Evolutionary conservation across 2,113 vertebrate species (phyloP).

Genomic region (Centrocercus urophasianus): DNA sequence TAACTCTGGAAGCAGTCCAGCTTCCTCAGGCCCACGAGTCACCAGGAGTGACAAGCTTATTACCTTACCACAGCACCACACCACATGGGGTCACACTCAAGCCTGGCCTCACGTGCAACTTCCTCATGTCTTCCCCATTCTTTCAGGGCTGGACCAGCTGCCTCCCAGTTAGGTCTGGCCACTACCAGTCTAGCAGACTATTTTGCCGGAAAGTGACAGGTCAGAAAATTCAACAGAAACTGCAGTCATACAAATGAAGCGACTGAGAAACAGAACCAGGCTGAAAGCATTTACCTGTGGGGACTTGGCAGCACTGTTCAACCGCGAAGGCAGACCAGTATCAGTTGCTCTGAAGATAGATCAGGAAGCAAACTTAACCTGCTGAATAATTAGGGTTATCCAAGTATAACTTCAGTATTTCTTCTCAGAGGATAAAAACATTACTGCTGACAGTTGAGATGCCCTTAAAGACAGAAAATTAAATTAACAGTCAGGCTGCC

Average conservation of each 20-base stretch:
- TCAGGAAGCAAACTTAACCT: not conserved
- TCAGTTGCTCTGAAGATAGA: not conserved
- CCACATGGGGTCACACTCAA: not conserved
- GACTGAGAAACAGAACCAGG: not conserved
- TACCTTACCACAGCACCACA: not conserved
- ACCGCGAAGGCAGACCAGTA: not conserved
- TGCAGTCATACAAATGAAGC: not conserved
- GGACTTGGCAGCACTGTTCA: not conserved
- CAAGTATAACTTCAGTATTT: conserved; percentile 1
- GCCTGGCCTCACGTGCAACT: not conserved
- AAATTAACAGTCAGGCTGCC: not conserved
- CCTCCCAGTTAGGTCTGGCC: not conserved
- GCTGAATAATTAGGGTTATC: conserved; percentile 7
- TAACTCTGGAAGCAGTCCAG: not conserved
- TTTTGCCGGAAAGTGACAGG: not conserved
- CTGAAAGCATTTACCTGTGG: not conserved
- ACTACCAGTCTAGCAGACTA: not conserved
- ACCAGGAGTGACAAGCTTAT: not conserved
- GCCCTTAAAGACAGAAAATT: conserved; percentile 5
- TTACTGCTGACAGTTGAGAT: not conserved
- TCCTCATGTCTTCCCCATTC: not conserved
- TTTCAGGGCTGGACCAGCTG: not conserved
- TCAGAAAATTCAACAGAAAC: not conserved
- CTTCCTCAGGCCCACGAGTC: not conserved
- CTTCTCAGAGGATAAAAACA: not conserved